Evolutionary conservation across 2,888 invertebrate species (phyloP), one percentile per base, ranked within the genome.

Genomic region (Auanema sp.): DNA sequence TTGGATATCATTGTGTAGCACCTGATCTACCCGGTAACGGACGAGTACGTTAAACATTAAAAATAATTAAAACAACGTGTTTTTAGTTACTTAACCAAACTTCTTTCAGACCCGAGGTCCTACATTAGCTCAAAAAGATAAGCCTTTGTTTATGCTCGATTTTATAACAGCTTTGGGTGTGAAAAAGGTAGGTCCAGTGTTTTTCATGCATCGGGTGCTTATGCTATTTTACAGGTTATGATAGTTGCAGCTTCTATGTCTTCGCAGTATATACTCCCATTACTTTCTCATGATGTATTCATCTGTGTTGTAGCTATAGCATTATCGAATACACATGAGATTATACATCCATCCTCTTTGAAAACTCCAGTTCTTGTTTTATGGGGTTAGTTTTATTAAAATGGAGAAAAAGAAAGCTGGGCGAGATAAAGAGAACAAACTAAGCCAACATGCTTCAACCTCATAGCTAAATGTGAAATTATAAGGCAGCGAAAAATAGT

Each of bases 171-270:
- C 68, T 3, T 42, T 74, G 18, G 71, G 68, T 1, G 33, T 72
- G 49, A 74, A 72, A 56, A 68, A 72, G 51, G 69, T 68, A 25
- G 14, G n/a, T 2, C 25, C 8, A 3, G 3, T 47, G 8, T 47
- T 18, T 5, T 8, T 11, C 18, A 47, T 2, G 5, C 5, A 23
- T n/a, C 18, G 51, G 12, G 51, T 16, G 16, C 8, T 52, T 8
- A 52, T 4, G 8, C n/a, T n/a, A 4, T 47, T 52, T 24, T 58
- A 11, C n/a, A 67, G 67, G 64, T 60, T 12, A 67, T 75, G 68
- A 44, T 76, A 11, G 68, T 76, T 6, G 68, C 65, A n/a, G 71
- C 72, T 16, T 71, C 71, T 24, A 76, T 76, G 76, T 55, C 73
- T 12, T 64, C 75, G 16, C 76, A 75, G 43, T 76, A 75, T 57